Base-by-base conservation (phyloP, 2,797 vertebrate genomes). In the Erethizon dorsatum region DNA sequence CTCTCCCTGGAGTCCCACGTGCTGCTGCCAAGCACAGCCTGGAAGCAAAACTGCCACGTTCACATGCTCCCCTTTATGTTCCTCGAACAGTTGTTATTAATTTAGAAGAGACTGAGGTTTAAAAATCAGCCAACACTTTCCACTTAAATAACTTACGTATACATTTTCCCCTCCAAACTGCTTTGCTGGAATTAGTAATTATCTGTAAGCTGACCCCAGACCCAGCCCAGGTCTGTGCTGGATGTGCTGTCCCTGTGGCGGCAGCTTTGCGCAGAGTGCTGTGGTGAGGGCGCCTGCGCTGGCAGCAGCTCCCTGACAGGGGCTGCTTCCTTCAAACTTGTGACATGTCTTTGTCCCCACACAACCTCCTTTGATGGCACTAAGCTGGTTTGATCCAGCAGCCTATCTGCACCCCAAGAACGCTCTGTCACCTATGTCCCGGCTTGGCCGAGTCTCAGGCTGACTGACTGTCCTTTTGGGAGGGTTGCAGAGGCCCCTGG, bases 51-150 rank as follows among this genome's bases (percentile, higher is more conserved):
- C 92, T 83, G 97, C 90, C 96, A 88, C 89, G 87, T 63, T 63
- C 95, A 65, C 94, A 89, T 45, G 45, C 0, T 0, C 84, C 56
- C 75, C 83, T 92, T 83, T 80, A 92, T 9, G 33, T 96, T 92
- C 90, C 94, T 97, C 71, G 26, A 24, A 80, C 93, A 97, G 97
- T 96, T 97, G 95, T 94, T 96, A 97, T 80, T 97, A 75, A 98
- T 97, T 97, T 97, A 97, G 93, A 97, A 93, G 79, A 78, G 69
- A 13, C 83, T 88, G 96, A 97, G 94, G 96, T 97, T 97, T 89
- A 95, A 97, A 95, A 91, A 61, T 65, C 54, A 80, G 83, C 91
- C 91, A 67, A 20, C 54, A 92, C 73, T 97, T 98, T 98, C 97
- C 97, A 95, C 61, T 90, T 88, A 90, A 96, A 93, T 96, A 85